Evolutionary conservation across 2,113 vertebrate species (phyloP), one percentile per base, ranked within the genome.

Genomic region (Pseudorectes ferrugineus): DNA sequence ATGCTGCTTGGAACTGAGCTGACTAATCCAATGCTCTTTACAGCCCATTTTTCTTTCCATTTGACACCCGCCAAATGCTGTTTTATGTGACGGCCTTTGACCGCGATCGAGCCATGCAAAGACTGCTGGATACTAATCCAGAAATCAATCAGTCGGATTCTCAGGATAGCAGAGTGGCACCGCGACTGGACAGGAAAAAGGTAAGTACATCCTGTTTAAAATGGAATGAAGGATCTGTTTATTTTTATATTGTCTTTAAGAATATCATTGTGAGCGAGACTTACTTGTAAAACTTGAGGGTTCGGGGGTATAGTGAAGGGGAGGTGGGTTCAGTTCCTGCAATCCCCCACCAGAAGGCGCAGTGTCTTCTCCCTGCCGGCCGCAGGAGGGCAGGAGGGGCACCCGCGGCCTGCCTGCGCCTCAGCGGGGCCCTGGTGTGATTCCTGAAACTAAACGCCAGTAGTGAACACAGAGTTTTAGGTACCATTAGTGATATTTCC

Each of bases 61-160:
- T 99, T 95, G 99, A 99, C 96, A 99, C 99, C 35, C 98, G 99
- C 93, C 99, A 99, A 98, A 99, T 99, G 99, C 97, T 99, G 71
- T 99, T 99, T 96, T 99, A 99, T 54, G 99, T 99, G 55, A 99
- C 99, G n/a, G 99, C 99, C n/a, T 99, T 99, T 97, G 99, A 99
- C 95, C 98, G 99, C 9, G 99, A 99, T 94, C 98, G 99, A 96
- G 99, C 99, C 97, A 99, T 99, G 99, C 99, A 99, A 75, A 98
- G 99, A 90, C 97, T 99, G 19, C 98, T 99, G 85, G 99, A 99
- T 96, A 99, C 99, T 45, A 99, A 99, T 97, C 99, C 99, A 95
- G 99, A 99, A 97, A 99, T 99, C 97, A 99, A 99, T 97, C 99
- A 99, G 54, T 99, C 99, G 6, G 99, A 99, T 97, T 99, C 99